A percentile compares a stretch with the other conserved stretches of the same genome.
Conservation (phyloP, 2,888 invertebrate species). For the Dolichomitus sp. region DNA sequence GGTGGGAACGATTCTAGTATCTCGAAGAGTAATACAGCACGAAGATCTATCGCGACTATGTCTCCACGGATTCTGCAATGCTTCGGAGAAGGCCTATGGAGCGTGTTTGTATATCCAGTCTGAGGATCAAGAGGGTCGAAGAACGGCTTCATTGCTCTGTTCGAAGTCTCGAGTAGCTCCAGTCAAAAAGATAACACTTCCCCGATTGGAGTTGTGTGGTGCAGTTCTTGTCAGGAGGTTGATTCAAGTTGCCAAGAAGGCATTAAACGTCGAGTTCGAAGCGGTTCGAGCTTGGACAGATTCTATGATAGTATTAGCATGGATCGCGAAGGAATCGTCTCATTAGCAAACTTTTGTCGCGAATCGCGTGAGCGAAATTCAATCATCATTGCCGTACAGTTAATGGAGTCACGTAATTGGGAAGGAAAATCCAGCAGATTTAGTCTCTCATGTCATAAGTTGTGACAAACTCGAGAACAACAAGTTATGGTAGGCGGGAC, state of each 20-base stretch:
- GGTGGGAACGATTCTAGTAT: constrained; percentile 23
- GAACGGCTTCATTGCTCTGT: constrained; percentile 27
- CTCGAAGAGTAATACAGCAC: constrained; percentile 10
- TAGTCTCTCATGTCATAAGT: constrained; percentile 58
- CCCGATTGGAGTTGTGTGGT: constrained; percentile 47
- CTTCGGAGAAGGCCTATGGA: constrained; percentile 38
- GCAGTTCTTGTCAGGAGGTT: constrained; percentile 48
- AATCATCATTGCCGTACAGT: constrained; percentile 38
- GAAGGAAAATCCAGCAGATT: constrained; percentile 66
- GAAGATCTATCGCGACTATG: not conserved
- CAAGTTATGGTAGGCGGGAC: no score
- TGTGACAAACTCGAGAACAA: no score
- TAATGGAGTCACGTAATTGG: constrained; percentile 61
- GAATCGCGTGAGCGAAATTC: constrained; percentile 67
- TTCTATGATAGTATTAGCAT: constrained; percentile 50
- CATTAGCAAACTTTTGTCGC: constrained; percentile 53
- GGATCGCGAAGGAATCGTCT: constrained; percentile 28
- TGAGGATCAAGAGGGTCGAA: constrained; percentile 23
- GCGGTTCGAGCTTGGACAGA: constrained; percentile 43
- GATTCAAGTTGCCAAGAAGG: constrained; percentile 11
- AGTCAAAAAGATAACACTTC: constrained; percentile 51
- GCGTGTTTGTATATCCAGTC: constrained; percentile 44
- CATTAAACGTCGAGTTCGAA: constrained; percentile 24
- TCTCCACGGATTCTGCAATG: constrained; percentile 56
- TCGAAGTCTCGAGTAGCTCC: constrained; percentile 69